phyloP scores from a whole-genome alignment of 2,888 invertebrate genomes.

The Eupelmus urozonus region DNA sequence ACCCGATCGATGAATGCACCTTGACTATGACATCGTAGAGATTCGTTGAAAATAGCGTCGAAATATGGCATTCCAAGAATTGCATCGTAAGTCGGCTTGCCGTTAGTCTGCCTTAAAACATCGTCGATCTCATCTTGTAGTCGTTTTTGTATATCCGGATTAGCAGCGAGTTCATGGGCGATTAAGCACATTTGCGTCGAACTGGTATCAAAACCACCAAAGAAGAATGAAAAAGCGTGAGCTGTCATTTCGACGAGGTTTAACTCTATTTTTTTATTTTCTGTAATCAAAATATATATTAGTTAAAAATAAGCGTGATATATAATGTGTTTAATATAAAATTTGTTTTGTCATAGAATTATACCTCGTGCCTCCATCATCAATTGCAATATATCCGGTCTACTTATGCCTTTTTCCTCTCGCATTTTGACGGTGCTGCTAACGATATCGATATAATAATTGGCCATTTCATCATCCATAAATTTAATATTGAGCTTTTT shows the following conservation, averaged over 20 bases:
- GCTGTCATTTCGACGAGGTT: slow-evolving; percentile 75
- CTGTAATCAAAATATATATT: no score
- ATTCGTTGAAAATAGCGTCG: slow-evolving; percentile 72
- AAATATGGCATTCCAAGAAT: slow-evolving; percentile 78
- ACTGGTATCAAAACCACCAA: slow-evolving; percentile 71
- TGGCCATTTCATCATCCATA: slow-evolving; percentile 28
- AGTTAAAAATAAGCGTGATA: no score
- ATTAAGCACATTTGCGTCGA: slow-evolving; percentile 41
- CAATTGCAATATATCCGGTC: slow-evolving; percentile 70
- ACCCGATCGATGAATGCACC: slow-evolving; percentile 66
- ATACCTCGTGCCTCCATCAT: slow-evolving; percentile 68
- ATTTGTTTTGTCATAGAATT: no score
- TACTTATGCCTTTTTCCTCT: slow-evolving; percentile 61
- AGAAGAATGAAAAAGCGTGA: slow-evolving; percentile 76
- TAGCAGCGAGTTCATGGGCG: neutral
- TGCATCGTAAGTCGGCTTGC: slow-evolving; percentile 75
- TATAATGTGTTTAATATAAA: no score
- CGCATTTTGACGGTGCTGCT: slow-evolving; percentile 55
- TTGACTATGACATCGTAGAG: slow-evolving; percentile 59
- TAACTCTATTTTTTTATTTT: slow-evolving; percentile 57
- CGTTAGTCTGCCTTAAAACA: slow-evolving; percentile 67
- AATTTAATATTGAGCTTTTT: slow-evolving; percentile 57
- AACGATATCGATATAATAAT: slow-evolving; percentile 62
- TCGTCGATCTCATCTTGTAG: slow-evolving; percentile 72
- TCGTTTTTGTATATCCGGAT: slow-evolving; percentile 63